phyloP scores from a whole-genome alignment of 2,797 vertebrate genomes.

The Tangara arthus region DNA sequence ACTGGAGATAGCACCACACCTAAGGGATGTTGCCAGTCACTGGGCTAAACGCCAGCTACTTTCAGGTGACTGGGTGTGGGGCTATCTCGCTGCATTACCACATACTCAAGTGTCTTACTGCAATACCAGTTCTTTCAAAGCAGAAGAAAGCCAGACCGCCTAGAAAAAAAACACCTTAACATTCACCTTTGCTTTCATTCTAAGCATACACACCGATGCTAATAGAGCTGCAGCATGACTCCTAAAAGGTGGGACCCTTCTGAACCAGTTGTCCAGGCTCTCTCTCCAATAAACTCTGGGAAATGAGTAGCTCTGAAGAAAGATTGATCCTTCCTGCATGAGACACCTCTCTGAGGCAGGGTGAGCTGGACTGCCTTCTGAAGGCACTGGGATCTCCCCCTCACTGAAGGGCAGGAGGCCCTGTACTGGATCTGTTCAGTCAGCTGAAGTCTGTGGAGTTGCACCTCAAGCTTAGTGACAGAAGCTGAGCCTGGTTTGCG shows the following conservation, averaged over 20 bases:
- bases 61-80: constrained; percentile 64
- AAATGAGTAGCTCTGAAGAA: neutral
- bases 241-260: neutral
- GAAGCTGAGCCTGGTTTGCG: neutral
- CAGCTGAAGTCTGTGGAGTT: neutral
- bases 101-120: constrained; percentile 32
- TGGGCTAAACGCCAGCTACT: constrained; percentile 33
- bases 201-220: neutral
- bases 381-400: neutral
- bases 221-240: neutral
- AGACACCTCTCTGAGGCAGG: neutral
- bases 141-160: constrained; percentile 18
- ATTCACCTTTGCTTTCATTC: neutral
- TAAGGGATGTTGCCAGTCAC: constrained; percentile 53
- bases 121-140: constrained; percentile 23
- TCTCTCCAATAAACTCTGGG: neutral
- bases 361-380: rapidly evolving
- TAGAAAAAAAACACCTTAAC: neutral
- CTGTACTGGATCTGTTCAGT: neutral
- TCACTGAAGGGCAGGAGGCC: neutral
- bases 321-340: neutral
- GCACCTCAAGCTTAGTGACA: neutral
- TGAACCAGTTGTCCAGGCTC: neutral
- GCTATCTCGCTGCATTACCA: constrained; percentile 57
- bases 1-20: constrained; percentile 67